Conservation (phyloP, 35 echinoderm and acorn worm genomes). For the Diadema setosum region DNA sequence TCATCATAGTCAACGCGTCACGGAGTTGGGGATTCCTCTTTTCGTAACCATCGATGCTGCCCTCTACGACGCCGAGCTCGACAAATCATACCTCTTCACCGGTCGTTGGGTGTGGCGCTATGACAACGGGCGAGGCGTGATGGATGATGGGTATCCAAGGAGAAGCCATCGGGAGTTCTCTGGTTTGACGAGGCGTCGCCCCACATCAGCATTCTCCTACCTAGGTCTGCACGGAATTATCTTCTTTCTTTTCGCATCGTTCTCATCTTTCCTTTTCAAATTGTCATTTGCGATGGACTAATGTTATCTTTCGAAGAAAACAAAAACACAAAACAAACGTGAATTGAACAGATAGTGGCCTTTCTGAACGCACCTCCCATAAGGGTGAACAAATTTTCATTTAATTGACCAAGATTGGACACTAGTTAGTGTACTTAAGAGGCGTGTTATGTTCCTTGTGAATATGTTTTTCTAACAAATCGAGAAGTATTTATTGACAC, state of each 20-base stretch:
- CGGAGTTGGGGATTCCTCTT: background rate
- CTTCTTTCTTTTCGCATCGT: background rate
- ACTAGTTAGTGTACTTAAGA: too few species aligned
- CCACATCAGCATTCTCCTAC: background rate
- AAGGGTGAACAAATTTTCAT: too few species aligned
- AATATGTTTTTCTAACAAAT: too few species aligned
- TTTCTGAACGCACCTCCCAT: background rate
- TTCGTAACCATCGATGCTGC: background rate
- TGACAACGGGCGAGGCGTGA: background rate
- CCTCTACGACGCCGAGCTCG: background rate
- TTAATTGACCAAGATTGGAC: too few species aligned
- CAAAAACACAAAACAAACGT: too few species aligned
- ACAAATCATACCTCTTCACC: background rate
- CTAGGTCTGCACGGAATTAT: background rate
- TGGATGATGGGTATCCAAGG: background rate
- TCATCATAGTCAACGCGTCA: background rate
- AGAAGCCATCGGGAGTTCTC: background rate
- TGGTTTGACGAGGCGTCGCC: background rate
- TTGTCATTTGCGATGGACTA: background rate
- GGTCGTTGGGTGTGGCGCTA: slow-evolving; percentile 6
- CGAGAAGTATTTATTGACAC: too few species aligned
- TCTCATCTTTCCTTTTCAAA: background rate
- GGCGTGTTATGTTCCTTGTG: too few species aligned
- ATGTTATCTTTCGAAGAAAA: too few species aligned
- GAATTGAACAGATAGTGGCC: background rate